phyloP scores from a whole-genome alignment of 2,888 invertebrate genomes.

The Cheilosia pagana region DNA sequence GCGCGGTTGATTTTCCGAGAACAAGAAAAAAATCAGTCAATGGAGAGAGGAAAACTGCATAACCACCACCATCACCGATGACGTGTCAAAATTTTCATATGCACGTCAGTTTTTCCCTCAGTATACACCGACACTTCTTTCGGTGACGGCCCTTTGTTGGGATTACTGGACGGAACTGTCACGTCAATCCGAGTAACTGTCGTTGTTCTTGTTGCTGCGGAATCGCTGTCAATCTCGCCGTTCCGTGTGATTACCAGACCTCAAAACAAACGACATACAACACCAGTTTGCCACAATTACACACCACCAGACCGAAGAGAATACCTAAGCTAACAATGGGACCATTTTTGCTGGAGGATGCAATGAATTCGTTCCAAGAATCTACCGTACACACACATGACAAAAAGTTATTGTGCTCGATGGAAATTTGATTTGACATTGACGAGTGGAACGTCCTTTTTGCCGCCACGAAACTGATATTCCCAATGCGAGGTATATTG shows the following conservation, averaged over 20 bases:
- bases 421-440: conserved; percentile 74
- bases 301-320: conserved; percentile 30
- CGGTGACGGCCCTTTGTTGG: conserved; percentile 65
- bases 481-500: conserved; percentile 23
- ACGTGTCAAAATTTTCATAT: conserved; percentile 84
- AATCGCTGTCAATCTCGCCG: conserved; percentile 69
- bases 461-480: conserved; percentile 57
- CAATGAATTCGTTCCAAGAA: conserved; percentile 51
- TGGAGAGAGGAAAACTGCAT: conserved; percentile 31
- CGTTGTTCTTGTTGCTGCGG: conserved; percentile 42
- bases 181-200: conserved; percentile 55
- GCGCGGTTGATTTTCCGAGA: conserved; percentile 5
- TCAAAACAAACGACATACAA: conserved; percentile 64
- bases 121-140: conserved; percentile 10
- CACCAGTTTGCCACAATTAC: conserved; percentile 68
- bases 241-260: conserved; percentile 67
- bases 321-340: conserved; percentile 63
- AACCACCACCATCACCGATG: conserved; percentile 78
- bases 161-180: conserved; percentile 72
- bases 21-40: conserved; percentile 43
- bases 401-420: conserved; percentile 64
- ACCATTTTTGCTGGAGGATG: conserved; percentile 64
- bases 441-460: conserved; percentile 67
- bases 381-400: conserved; percentile 41
- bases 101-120: conserved; percentile 79